A percentile compares a stretch with the other conserved stretches of the same genome.
Evolutionary conservation across 2,888 invertebrate species (phyloP).

Genomic region (Drosophila neonasuta): DNA sequence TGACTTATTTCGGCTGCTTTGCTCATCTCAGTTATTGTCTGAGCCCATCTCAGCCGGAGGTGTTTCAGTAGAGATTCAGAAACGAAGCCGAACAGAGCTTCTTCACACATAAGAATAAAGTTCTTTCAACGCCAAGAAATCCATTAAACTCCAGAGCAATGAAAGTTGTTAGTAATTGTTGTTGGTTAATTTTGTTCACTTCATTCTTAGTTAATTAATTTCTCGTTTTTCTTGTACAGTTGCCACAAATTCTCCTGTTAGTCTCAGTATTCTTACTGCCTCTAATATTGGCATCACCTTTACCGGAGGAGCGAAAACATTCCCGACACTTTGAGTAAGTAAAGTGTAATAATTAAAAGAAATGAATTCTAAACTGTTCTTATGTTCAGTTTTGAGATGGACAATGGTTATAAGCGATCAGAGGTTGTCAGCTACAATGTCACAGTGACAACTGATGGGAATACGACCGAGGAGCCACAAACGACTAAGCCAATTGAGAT

Average conservation of each 20-base stretch:
- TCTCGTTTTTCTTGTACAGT: constrained; percentile 37
- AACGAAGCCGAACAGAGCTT: constrained; percentile 48
- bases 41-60: constrained; percentile 23
- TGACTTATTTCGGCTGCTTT: constrained; percentile 66
- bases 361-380: not conserved
- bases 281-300: constrained; percentile 25
- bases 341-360: not conserved
- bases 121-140: not conserved
- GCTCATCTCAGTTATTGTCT: constrained; percentile 54
- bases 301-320: constrained; percentile 46
- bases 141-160: constrained; percentile 28
- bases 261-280: constrained; percentile 22
- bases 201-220: not conserved
- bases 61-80: constrained; percentile 52
- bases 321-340: constrained; percentile 73
- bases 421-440: constrained; percentile 75
- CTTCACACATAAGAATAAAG: not conserved
- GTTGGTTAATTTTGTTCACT: not conserved
- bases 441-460: constrained; percentile 24
- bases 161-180: constrained; percentile 42
- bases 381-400: constrained; percentile 78
- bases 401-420: constrained; percentile 78
- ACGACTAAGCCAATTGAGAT: constrained; percentile 66
- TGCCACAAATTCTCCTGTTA: constrained; percentile 30
- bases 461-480: constrained; percentile 27